Conservation (phyloP, 2,113 vertebrate species). For the Canis aureus region DNA sequence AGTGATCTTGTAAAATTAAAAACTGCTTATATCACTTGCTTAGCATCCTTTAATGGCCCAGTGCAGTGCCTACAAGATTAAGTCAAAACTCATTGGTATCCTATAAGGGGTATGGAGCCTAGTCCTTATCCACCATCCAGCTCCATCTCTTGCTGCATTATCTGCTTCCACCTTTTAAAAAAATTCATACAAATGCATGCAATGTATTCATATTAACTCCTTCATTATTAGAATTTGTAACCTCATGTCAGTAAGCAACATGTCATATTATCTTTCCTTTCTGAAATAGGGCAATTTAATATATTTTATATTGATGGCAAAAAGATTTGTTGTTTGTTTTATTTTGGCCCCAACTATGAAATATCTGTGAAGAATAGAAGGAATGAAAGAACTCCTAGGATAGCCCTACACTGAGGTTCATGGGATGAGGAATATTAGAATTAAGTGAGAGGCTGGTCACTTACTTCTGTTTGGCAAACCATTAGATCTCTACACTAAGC, state of each 20-base stretch:
- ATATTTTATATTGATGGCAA: not conserved
- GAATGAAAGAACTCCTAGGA: not conserved
- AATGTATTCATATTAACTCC: not conserved
- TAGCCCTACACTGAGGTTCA: not conserved
- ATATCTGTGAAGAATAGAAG: not conserved
- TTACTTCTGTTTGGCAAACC: not conserved
- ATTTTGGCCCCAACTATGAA: not conserved
- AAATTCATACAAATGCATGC: not conserved
- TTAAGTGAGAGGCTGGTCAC: not conserved
- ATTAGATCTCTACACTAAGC: not conserved
- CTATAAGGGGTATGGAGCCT: not conserved
- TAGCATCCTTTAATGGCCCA: not conserved
- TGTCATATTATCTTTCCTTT: not conserved
- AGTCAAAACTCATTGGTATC: not conserved
- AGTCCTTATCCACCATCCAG: not conserved
- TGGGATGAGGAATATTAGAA: not conserved
- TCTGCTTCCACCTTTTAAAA: not conserved
- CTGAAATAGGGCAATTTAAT: not conserved
- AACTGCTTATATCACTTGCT: not conserved
- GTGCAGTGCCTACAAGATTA: not conserved
- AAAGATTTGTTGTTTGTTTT: not conserved
- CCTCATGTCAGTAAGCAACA: not conserved
- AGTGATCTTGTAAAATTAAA: conserved; percentile 30
- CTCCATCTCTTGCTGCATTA: not conserved
- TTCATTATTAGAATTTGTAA: conserved; percentile 28